phyloP scores from a whole-genome alignment of 2,888 invertebrate genomes.

The Epinotia ramella region DNA sequence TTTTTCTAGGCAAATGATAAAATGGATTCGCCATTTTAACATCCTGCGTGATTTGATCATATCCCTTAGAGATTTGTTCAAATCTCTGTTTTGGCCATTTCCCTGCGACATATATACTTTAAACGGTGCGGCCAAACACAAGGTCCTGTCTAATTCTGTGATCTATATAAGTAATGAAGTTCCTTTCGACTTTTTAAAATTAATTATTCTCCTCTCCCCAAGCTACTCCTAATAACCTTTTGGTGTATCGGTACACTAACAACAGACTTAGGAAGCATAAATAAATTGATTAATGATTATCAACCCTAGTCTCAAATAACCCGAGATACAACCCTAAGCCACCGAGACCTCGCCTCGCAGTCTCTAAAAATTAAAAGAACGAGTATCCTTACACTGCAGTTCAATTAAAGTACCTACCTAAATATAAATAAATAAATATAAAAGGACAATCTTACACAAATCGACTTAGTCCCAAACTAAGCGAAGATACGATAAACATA shows the following conservation, averaged over 20 bases:
- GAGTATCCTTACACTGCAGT: slow-evolving; percentile 17
- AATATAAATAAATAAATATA: not conserved
- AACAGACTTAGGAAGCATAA: slow-evolving; percentile 35
- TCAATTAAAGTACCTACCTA: not conserved
- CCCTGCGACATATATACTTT: too few relatives aligned
- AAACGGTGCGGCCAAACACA: not conserved
- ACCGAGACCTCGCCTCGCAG: slow-evolving; percentile 14
- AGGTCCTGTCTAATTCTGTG: not conserved
- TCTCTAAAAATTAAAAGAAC: slow-evolving; percentile 33
- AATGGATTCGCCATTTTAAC: too few relatives aligned
- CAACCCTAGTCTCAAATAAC: slow-evolving; percentile 33
- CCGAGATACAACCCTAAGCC: slow-evolving; percentile 28
- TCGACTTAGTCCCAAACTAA: too few relatives aligned
- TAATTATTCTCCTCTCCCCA: slow-evolving; percentile 20
- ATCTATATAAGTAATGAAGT: not conserved
- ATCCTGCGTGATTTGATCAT: too few relatives aligned
- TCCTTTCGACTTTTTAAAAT: not conserved
- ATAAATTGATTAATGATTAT: slow-evolving; percentile 44
- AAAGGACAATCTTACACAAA: too few relatives aligned
- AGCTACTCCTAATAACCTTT: slow-evolving; percentile 17
- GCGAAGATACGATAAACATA: too few relatives aligned
- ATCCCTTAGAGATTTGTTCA: too few relatives aligned
- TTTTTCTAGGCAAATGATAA: too few relatives aligned
- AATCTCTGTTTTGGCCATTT: too few relatives aligned
- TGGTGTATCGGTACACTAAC: slow-evolving; percentile 14